Conservation (phyloP, 2,888 invertebrate genomes). For the Ectemnius cavifrons region DNA sequence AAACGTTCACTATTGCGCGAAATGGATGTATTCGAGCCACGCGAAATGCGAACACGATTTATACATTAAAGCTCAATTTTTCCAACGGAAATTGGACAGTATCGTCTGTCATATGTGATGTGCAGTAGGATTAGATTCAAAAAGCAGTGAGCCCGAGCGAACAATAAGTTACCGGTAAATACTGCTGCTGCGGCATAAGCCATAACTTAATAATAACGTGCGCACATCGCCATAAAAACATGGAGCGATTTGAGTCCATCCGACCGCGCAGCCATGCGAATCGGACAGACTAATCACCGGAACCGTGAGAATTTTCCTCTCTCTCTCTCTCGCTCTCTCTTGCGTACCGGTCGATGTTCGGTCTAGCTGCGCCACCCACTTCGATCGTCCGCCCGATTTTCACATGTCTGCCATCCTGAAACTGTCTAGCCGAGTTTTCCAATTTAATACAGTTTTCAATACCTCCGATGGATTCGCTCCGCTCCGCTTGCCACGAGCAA, state of each 20-base stretch:
- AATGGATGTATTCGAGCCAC: no score
- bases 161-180: background rate
- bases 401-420: no score
- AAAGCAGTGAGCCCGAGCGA: no score
- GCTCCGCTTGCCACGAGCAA: background rate
- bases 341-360: no score
- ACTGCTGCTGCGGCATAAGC: background rate
- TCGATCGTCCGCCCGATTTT: background rate
- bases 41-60: no score
- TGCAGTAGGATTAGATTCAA: no score
- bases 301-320: constrained; percentile 13
- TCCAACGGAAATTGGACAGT: no score
- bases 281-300: constrained; percentile 15
- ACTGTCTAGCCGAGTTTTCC: no score
- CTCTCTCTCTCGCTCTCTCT: background rate
- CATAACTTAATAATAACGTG: background rate
- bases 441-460: no score
- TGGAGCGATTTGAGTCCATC: constrained; percentile 6
- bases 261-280: constrained; percentile 15
- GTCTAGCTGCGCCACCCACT: background rate
- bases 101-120: no score
- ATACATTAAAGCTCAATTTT: no score
- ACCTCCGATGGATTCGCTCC: background rate
- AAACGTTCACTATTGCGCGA: no score
- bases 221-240: constrained; percentile 3